Evolutionary conservation across 2,888 invertebrate species (phyloP), one percentile per base, ranked within the genome.

Genomic region (Cephus runcator): DNA sequence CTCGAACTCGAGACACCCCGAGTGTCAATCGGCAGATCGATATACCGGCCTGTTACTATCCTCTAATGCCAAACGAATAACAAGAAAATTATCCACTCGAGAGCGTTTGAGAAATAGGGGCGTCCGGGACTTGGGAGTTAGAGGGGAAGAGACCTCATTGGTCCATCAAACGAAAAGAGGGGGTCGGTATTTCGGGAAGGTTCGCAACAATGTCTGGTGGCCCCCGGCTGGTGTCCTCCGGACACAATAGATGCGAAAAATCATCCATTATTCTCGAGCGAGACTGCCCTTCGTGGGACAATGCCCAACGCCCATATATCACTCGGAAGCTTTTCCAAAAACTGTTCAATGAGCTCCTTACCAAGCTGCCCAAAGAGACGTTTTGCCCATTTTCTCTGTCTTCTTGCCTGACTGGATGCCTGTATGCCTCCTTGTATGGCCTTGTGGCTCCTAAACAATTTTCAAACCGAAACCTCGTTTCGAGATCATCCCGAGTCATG

Each of bases 21-120:
- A 81, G 85, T 79, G 83, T 84, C 84, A 84, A 86, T 85, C 82
- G 78, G 73, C 73, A 75, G 79, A 81, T 80, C 77, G 68, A 78
- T 79, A 69, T 79, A 77, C 75, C 40, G 69, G 36, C 12, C 69
- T 33, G 69, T 69, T 33, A 12, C 33, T n/a, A 12, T 73, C 31
- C 79, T 79, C 87, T 90, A 90, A 91, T 90, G 81, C 83, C 86
- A 81, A 90, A 88, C 85, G 87, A 84, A 90, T 90, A 90, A 91
- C 89, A 88, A 89, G 91, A 89, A 91, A 91, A 91, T 91, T 90
- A 91, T 91, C 91, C 90, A 90, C 88, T 87, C 87, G 89, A 91
- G 84, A 86, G 83, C 82, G 81, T 82, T 31, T 75, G 56, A 80
- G 87, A 87, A 87, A 87, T 86, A 79, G 82, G 77, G 76, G 31